Evolutionary conservation across 2,888 invertebrate species (phyloP).

Genomic region (Pyrochroa serraticornis): DNA sequence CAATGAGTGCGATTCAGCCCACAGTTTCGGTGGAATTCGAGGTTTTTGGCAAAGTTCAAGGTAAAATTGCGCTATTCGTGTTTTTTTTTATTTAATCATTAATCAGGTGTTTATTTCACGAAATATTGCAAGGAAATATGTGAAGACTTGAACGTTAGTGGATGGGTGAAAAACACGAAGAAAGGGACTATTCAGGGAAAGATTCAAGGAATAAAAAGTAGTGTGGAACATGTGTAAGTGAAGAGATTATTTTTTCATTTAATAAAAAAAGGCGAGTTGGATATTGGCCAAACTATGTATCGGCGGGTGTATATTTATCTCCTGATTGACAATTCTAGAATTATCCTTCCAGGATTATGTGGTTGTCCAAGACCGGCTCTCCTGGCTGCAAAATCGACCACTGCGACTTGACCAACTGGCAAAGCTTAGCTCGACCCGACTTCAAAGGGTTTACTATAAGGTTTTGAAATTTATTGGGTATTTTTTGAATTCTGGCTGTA

Average conservation of each 20-base stretch:
- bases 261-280: constrained; percentile 15
- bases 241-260: constrained; percentile 1
- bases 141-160: constrained; percentile 73
- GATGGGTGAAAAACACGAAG: constrained; percentile 93
- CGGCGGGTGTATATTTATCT: constrained; percentile 13
- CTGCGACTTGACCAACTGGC: constrained; percentile 82
- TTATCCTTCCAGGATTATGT: constrained; percentile 69
- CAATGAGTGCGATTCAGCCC: constrained; percentile 57
- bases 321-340: constrained; percentile 14
- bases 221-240: constrained; percentile 84
- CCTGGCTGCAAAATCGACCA: constrained; percentile 84
- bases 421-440: constrained; percentile 70
- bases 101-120: constrained; percentile 81
- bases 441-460: constrained; percentile 82
- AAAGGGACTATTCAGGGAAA: constrained; percentile 88
- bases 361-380: constrained; percentile 82
- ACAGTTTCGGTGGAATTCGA: constrained; percentile 87
- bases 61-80: constrained; percentile 59
- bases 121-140: constrained; percentile 86
- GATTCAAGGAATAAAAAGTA: constrained; percentile 80
- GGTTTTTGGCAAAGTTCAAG: constrained; percentile 90
- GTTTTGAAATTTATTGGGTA: constrained; percentile 62
- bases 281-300: constrained; percentile 17
- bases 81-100: constrained; percentile 16
- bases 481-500: too few relatives aligned